Percentiles rank a stretch among this genome's conserved stretches.
Conservation (phyloP, 2,888 invertebrate species). For the Drosophila buzzatii region DNA sequence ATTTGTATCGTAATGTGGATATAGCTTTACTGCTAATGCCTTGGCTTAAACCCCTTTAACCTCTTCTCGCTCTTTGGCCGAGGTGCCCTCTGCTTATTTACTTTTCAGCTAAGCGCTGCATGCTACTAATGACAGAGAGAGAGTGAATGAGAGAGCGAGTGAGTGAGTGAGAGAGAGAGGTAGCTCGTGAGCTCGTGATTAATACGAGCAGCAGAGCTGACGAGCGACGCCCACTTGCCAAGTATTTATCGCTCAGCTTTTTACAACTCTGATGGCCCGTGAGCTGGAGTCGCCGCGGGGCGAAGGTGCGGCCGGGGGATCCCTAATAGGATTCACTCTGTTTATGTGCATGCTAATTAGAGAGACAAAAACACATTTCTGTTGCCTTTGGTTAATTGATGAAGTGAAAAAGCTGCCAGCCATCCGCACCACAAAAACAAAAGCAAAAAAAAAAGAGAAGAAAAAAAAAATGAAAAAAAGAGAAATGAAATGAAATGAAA, state of each 20-base stretch:
- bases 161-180: constrained; percentile 33
- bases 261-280: constrained; percentile 47
- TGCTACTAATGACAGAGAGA: constrained; percentile 32
- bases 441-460: not conserved
- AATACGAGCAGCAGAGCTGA: constrained; percentile 37
- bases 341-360: constrained; percentile 79
- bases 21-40: not conserved
- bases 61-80: not conserved
- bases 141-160: constrained; percentile 37
- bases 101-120: not conserved
- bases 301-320: constrained; percentile 1
- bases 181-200: constrained; percentile 25
- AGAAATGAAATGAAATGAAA: constrained; percentile 20
- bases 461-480: not conserved
- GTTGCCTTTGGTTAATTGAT: constrained; percentile 78
- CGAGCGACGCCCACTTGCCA: constrained; percentile 46
- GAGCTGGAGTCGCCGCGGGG: not conserved
- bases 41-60: not conserved
- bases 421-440: constrained; percentile 33
- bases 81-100: too few species aligned
- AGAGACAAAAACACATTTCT: constrained; percentile 77
- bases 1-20: not conserved
- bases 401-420: constrained; percentile 72
- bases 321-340: constrained; percentile 77
- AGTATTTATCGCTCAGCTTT: constrained; percentile 61